phyloP scores from a whole-genome alignment of 2,797 vertebrate genomes.

The Rhynchonycteris naso region DNA sequence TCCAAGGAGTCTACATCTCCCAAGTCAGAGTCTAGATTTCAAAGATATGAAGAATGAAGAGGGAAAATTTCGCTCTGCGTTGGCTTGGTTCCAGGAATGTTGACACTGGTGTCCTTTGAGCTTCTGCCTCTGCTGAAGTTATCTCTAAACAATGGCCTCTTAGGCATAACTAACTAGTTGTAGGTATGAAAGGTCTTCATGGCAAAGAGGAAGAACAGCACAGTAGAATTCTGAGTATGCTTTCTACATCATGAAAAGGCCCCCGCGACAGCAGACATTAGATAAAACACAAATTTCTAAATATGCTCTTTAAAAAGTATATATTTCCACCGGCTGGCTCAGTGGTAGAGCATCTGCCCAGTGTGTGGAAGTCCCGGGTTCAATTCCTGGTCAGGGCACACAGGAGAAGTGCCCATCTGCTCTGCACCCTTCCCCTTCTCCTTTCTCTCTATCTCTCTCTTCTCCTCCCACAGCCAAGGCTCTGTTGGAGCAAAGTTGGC shows the following conservation, averaged over 20 bases:
- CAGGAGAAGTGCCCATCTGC: too few species aligned
- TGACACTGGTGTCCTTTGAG: neutral
- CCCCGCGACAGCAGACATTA: neutral
- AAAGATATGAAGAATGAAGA: constrained; percentile 34
- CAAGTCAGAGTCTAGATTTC: constrained; percentile 58
- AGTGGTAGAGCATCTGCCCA: too few species aligned
- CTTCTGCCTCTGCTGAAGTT: neutral
- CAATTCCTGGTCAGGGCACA: too few species aligned
- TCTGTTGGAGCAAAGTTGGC: too few species aligned
- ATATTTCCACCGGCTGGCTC: neutral
- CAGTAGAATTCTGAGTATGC: neutral
- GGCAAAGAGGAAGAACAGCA: neutral
- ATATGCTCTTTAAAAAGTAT: neutral
- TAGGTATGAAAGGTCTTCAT: neutral
- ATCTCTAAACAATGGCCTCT: constrained; percentile 17
- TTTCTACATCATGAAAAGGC: neutral
- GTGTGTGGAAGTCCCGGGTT: too few species aligned
- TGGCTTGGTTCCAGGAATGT: constrained; percentile 48
- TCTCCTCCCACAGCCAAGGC: too few species aligned
- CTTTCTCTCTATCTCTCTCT: too few species aligned
- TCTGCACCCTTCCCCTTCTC: too few species aligned
- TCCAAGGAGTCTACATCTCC: constrained; percentile 19
- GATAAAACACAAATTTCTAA: neutral
- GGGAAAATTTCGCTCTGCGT: neutral
- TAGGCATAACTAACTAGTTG: neutral